Conservation (phyloP, 2,113 vertebrate genomes). For the Nothoprocta perdicaria region DNA sequence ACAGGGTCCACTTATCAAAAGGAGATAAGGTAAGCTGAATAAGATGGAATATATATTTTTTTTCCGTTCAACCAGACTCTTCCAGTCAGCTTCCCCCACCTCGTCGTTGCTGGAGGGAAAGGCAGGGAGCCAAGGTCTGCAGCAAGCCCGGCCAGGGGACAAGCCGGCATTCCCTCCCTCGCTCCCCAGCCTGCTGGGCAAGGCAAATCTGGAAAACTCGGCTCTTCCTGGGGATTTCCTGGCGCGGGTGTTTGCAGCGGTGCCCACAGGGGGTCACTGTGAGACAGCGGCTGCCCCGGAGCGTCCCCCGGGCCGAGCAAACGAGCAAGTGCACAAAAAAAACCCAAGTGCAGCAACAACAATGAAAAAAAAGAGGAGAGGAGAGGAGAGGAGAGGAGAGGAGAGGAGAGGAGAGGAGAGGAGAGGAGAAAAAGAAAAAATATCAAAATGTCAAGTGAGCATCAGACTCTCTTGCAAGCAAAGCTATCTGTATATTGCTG, state of each 20-base stretch:
- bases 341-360: no score
- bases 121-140: no score
- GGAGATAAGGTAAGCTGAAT: constrained; percentile 79
- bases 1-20: constrained; percentile 77
- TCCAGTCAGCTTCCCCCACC: background rate
- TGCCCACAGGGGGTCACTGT: constrained; percentile 72
- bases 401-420: no score
- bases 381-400: no score
- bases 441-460: background rate
- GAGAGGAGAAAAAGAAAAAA: background rate
- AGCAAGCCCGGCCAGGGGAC: background rate
- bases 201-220: fast-evolving
- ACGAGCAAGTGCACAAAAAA: no score
- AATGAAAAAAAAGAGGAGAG: no score
- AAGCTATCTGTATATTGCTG: background rate
- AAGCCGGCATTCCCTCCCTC: fast-evolving
- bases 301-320: no score
- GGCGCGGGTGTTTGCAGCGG: background rate
- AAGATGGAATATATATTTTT: background rate
- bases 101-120: fast-evolving
- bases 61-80: background rate
- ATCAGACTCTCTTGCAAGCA: fast-evolving
- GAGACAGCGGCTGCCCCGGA: background rate
- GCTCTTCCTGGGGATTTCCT: background rate
- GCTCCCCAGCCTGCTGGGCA: fast-evolving